These are phyloP conservation scores for Drosophila tanythrix DNA, from an alignment of 2,888 invertebrate species.

Conservation along the genomic window DNA sequence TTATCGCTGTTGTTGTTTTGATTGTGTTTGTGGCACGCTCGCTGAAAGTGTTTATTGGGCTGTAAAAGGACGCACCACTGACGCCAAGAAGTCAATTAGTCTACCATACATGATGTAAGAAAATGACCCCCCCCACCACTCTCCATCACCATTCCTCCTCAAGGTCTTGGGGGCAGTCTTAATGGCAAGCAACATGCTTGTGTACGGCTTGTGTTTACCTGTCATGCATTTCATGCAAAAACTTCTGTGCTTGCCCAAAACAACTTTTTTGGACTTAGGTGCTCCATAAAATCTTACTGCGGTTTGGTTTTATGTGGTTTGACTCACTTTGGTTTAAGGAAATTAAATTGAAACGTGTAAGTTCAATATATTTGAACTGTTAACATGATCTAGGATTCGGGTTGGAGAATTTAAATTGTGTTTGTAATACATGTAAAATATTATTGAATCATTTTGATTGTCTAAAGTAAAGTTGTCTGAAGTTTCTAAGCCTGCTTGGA, in stretches of 20 bases:
- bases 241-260: constrained; percentile 1
- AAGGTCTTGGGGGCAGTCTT: constrained; percentile 1
- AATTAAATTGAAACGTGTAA: background rate
- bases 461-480: too few species aligned
- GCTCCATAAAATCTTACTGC: constrained; percentile 11
- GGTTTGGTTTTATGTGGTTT: background rate
- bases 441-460: background rate
- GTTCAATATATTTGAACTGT: background rate
- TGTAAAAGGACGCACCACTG: constrained; percentile 66
- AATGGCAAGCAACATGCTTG: constrained; percentile 21
- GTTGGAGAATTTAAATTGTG: background rate
- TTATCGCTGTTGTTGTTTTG: constrained; percentile 22
- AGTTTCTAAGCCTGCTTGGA: too few species aligned
- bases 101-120: constrained; percentile 46
- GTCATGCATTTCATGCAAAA: constrained; percentile 16
- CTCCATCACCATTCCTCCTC: background rate
- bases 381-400: background rate
- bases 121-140: background rate
- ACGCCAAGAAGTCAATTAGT: constrained; percentile 74
- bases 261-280: background rate
- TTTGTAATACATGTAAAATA: background rate
- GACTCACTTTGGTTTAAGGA: background rate
- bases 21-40: constrained; percentile 36
- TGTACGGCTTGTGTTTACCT: constrained; percentile 24
- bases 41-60: constrained; percentile 74